These are phyloP conservation scores for Amphiprion percula DNA, from an alignment of 2,113 vertebrate species.

Conservation along the genomic window DNA sequence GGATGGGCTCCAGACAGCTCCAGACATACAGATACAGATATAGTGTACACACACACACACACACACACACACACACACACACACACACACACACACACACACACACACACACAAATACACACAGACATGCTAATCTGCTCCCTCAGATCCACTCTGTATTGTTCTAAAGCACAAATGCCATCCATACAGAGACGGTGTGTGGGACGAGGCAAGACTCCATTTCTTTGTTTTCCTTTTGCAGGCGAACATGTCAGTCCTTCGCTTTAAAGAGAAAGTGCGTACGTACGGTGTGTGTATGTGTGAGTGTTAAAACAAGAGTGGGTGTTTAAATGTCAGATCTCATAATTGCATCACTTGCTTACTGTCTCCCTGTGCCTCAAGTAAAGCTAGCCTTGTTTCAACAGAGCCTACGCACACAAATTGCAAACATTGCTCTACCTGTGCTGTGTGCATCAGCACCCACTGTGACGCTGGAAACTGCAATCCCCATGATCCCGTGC, in stretches of 20 bases:
- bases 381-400: constrained; percentile 41
- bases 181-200: constrained; percentile 52
- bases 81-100: constrained; percentile 17
- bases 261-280: constrained; percentile 35
- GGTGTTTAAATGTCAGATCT: constrained; percentile 73
- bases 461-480: constrained; percentile 5
- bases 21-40: background rate
- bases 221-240: constrained; percentile 60
- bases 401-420: constrained; percentile 32
- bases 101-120: constrained; percentile 32
- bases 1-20: constrained; percentile 59
- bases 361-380: constrained; percentile 26
- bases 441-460: constrained; percentile 17
- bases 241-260: constrained; percentile 58
- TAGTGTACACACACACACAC: constrained; percentile 3
- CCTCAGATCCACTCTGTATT: constrained; percentile 56
- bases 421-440: constrained; percentile 25
- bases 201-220: constrained; percentile 55
- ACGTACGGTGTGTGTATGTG: constrained; percentile 34
- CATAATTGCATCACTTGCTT: constrained; percentile 70
- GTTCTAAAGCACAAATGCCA: constrained; percentile 59
- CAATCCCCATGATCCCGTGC: constrained; percentile 1
- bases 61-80: constrained; percentile 26
- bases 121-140: constrained; percentile 50
- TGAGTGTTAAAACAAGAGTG: constrained; percentile 55